Base-by-base conservation (phyloP, 2,888 invertebrate species). In the Ochropacha duplaris region DNA sequence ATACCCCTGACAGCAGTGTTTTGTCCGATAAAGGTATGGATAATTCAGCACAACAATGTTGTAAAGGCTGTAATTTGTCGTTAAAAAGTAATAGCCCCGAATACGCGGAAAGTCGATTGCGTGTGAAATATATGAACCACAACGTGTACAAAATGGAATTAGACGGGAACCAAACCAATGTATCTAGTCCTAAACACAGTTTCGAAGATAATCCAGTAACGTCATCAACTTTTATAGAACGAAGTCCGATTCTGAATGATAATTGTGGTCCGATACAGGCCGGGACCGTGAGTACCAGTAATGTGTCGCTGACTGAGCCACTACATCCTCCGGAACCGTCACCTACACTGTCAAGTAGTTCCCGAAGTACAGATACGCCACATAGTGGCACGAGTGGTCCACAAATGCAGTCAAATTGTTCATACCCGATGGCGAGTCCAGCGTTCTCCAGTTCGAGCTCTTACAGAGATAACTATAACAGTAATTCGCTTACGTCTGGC, bases 221-320 rank as follows among this genome's bases (percentile, higher is more conserved):
- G 12, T 96, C 96, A 12, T 95, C 95, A 14, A 95, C 95, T 5
- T 95, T 93, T 65, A 90, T 92, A 1, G 95, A 95, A 39, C 92
- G 95, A 65, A 90, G 91, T 69, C 84, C 93, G n/a, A 90, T 82
- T 76, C 89, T 93, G 24, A 92, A 94, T 9, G 96, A 96, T 71
- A 94, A 94, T 28, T 94, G 96, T 71, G 94, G 94, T 0, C 97
- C 97, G 0, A 96, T 97, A 60, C 97, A 97, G 81, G 97, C 96
- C 5, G 97, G 97, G 0, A 96, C 97, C 0, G 96, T 97, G 11
- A 97, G 97, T 69, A 97, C 97, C 0, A 97, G 97, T 79, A 95
- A 96, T 72, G 96, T 96, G 44, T 96, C 96, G 0, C 95, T 96
- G 0, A 90, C 94, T 3, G 95, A 95, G 62, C 90, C 87, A 1